phyloP scores from a whole-genome alignment of 2,797 vertebrate genomes.

The Sebastiscus albofasciatus region DNA sequence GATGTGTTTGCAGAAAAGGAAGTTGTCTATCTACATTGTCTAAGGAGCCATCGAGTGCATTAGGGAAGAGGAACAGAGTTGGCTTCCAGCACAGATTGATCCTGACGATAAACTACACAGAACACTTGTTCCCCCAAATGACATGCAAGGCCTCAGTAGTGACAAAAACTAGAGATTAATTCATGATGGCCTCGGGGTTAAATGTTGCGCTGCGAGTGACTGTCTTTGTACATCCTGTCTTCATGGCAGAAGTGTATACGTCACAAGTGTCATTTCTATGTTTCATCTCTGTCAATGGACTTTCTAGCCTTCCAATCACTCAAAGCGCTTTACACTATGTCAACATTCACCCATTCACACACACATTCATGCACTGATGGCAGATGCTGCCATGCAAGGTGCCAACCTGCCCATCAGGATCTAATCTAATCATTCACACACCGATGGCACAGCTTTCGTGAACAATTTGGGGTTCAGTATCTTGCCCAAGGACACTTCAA shows the following conservation, averaged over 20 bases:
- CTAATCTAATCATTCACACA: too few relatives aligned
- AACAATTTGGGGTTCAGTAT: too few relatives aligned
- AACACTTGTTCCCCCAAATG: conserved; percentile 1
- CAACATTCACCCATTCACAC: too few relatives aligned
- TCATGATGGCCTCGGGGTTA: not conserved
- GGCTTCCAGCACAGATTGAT: conserved; percentile 1
- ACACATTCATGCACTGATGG: too few relatives aligned
- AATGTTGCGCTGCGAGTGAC: not conserved
- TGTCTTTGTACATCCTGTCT: not conserved
- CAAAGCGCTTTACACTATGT: too few relatives aligned
- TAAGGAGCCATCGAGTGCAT: conserved; percentile 8
- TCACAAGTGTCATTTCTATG: not conserved
- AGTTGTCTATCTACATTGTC: conserved; percentile 24
- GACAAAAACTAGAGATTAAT: not conserved
- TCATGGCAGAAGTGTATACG: not conserved
- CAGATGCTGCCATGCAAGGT: too few relatives aligned
- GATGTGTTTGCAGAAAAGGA: conserved; percentile 47
- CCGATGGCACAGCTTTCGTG: too few relatives aligned
- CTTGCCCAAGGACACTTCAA: too few relatives aligned
- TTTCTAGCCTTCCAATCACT: too few relatives aligned
- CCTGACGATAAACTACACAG: not conserved
- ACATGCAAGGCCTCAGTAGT: not conserved
- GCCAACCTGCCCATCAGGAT: too few relatives aligned
- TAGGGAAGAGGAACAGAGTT: conserved; percentile 38
- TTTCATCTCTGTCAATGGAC: not conserved